Conservation (phyloP, 2,113 vertebrate genomes). For the Atractosteus spatula region DNA sequence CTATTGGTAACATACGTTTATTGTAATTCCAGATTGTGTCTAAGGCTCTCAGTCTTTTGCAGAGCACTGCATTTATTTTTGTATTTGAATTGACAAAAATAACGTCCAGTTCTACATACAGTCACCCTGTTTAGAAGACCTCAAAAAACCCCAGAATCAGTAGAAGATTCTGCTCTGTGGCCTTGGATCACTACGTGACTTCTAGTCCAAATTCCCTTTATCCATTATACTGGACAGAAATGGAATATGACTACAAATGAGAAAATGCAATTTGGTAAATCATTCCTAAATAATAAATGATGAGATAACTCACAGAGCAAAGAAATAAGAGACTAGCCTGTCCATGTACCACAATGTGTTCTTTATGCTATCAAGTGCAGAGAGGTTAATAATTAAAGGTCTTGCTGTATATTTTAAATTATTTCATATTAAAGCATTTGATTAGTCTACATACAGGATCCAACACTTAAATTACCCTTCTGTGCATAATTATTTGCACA, state of each 20-base stretch:
- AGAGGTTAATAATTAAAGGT: constrained; percentile 48
- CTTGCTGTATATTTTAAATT: constrained; percentile 5
- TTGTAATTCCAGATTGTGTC: too few species aligned
- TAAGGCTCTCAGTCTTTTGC: too few species aligned
- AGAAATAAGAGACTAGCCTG: constrained; percentile 27
- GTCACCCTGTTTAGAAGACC: too few species aligned
- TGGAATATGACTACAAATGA: not conserved
- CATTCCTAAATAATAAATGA: constrained; percentile 19
- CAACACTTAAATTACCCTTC: too few species aligned
- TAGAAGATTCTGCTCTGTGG: not conserved
- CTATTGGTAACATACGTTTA: too few species aligned
- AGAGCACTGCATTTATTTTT: too few species aligned
- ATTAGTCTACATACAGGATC: constrained; percentile 4
- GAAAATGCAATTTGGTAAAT: constrained; percentile 10
- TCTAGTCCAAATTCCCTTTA: constrained; percentile 1
- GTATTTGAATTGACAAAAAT: too few species aligned
- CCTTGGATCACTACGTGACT: not conserved
- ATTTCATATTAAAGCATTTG: constrained; percentile 25
- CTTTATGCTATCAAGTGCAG: constrained; percentile 34
- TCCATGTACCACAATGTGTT: constrained; percentile 31
- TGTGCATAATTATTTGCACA: too few species aligned
- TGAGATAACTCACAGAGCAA: constrained; percentile 7
- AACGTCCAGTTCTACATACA: too few species aligned
- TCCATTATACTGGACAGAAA: not conserved
- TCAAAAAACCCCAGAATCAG: too few species aligned